Evolutionary conservation across 2,888 invertebrate genomes (phyloP), one percentile per base, ranked within the genome.

Genomic region (Papilio protenor): DNA sequence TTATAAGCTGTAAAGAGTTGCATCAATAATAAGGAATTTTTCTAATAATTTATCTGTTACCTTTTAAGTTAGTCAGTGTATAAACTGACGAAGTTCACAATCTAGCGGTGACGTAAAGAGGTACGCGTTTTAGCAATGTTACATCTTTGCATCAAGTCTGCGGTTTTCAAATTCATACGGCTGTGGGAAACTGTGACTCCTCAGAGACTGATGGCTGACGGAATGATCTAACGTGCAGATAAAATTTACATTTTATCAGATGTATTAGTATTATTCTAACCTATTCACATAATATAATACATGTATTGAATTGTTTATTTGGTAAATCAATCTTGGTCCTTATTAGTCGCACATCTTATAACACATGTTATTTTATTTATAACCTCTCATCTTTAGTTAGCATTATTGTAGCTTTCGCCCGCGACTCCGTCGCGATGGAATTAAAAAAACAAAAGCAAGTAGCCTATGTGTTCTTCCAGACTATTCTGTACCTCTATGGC

Each of bases 121-220:
- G 40, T n/a, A 12, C n/a, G 66, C 83, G 87, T 85, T 85, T 87
- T 86, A 85, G 84, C 82, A 79, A 82, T 82, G 83, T 87, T 85
- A 85, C 87, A 81, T 85, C 85, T 87, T 85, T 82, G 83, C 81
- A 78, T 73, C 73, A 77, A 76, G 80, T 77, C 82, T 90, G 92
- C 85, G 92, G 92, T 90, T 91, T 88, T 84, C 85, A 88, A 79
- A 88, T 88, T 87, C 86, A 85, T 86, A 85, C 85, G 84, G 86
- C 88, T 89, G 89, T 92, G 91, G 88, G 91, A 90, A 89, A 79
- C 83, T 79, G 79, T 80, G 66, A 72, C 33, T 57, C 33, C 55
- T 61, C 71, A 79, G 57, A 75, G 78, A 79, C 59, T 73, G 66
- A 76, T 73, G 57, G 69, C 45, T 73, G 23, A 59, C 59, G 66